These are phyloP conservation scores for Amiota minor DNA, from an alignment of 2,888 invertebrate species.

Conservation along the genomic window DNA sequence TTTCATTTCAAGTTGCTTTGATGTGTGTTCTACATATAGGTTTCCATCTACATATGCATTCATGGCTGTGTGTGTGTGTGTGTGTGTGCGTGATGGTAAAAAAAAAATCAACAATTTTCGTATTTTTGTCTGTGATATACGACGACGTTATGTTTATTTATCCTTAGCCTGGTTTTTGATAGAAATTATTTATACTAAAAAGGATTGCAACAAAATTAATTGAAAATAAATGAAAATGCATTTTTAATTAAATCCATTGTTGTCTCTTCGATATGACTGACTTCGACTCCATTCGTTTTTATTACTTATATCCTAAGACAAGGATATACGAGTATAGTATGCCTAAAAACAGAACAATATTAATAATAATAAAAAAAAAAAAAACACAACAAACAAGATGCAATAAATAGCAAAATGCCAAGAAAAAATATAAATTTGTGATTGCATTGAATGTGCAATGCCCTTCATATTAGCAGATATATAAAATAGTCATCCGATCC, in stretches of 20 bases:
- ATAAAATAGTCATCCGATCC: too few relatives aligned
- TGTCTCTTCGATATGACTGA: not conserved
- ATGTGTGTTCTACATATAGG: not conserved
- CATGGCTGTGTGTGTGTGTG: not conserved
- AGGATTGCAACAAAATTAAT: slow-evolving; percentile 6
- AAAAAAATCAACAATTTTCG: not conserved
- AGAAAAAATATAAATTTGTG: too few relatives aligned
- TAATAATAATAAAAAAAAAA: not conserved
- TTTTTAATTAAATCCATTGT: slow-evolving; percentile 23
- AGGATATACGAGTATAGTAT: not conserved
- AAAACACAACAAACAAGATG: slow-evolving; percentile 21
- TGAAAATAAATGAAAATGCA: slow-evolving; percentile 23
- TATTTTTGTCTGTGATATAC: not conserved
- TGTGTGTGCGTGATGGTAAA: not conserved
- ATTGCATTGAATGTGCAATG: too few relatives aligned
- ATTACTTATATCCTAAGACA: not conserved
- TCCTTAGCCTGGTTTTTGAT: too few relatives aligned
- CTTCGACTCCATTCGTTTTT: not conserved
- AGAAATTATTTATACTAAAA: slow-evolving; percentile 4
- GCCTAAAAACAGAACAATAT: not conserved
- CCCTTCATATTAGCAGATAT: too few relatives aligned
- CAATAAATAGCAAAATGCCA: slow-evolving; percentile 16
- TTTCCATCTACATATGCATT: too few relatives aligned
- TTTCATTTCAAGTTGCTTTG: not conserved
- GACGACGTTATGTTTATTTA: too few relatives aligned